Evolutionary conservation across 2,888 invertebrate genomes (phyloP), one percentile per base, ranked within the genome.

Genomic region (Torymus aiolomorphi): DNA sequence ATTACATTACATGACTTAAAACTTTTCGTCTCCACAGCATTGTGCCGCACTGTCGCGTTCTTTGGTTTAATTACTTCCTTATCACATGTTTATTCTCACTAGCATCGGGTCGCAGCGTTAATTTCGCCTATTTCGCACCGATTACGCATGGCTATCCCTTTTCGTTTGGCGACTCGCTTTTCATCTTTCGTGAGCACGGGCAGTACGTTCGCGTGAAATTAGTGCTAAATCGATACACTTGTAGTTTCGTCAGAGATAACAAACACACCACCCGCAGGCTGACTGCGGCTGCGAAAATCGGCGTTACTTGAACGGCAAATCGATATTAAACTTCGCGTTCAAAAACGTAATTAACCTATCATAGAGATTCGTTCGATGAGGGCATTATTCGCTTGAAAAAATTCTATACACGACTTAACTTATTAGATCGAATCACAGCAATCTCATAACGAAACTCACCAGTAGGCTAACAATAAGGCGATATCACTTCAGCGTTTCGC

Each of bases 11-110:
- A 67, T n/a, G n/a, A n/a, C 54, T 59, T 66, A 71, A 71, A 65
- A 57, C 18, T 51, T 61, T 31, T 56, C 24, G n/a, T 31, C 49
- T 62, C 20, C n/a, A n/a, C 72, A 59, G 71, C 82, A 80, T 80
- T 73, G 66, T 80, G 84, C 78, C 81, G 83, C 83, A 76, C 42
- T 83, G 81, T 83, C 79, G 83, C 84, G 80, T 84, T 88, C 88
- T 88, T 88, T 88, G 88, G 88, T 86, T 84, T 85, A 82, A 82
- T 80, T 76, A 80, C 83, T 83, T 86, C 85, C 84, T 86, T 88
- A 88, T 88, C 88, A 88, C 88, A 88, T 86, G 83, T 87, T 71
- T 86, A 86, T 42, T 42, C 84, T 85, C 83, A 84, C 85, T 85
- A 85, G 83, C 83, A 82, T 82, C 72, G 71, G 65, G 20, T 31